Evolutionary conservation across 2,113 vertebrate genomes (phyloP), one percentile per base, ranked within the genome.

Genomic region (Bubo blakistoni): DNA sequence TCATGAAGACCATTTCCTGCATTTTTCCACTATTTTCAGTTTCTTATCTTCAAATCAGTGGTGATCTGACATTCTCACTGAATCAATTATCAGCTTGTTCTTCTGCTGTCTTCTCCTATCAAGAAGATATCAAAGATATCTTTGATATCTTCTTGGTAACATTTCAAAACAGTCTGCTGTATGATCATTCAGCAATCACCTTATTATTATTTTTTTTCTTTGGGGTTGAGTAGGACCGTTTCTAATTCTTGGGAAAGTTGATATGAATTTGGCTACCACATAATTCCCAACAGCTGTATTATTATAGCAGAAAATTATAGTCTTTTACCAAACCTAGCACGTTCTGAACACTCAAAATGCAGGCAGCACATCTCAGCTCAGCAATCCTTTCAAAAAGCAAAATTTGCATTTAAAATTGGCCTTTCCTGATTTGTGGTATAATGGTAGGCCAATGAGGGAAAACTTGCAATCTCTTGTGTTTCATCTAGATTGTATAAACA

Each of bases 251-350:
- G 36, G 57, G 62, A 55, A 93, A 92, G 66, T 29, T 85, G 20
- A 15, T 72, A 88, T 21, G 51, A 88, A 88, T 90, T 90, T 83
- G 58, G 54, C 79, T 86, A 38, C 51, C 62, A 73, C 62, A 14
- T 57, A 90, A 93, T 88, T 86, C 54, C 25, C 14, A 52, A 49
- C 91, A 94, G 88, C 82, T 94, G 90, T 80, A 92, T 86, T 81
- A 90, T 95, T 95, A 52, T n/a, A 80, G 54, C 30, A 92, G 74
- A 94, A 90, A 94, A 93, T 95, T 90, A 88, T 4, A 94, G 88
- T 32, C 21, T 92, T 94, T 85, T 61, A 73, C 36, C 36, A 90
- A 90, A 88, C 7, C 36, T 57, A 90, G 62, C 57, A 71, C 79
- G 79, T 96, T 95, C 46, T 83, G 71, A 92, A 46, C 63, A 46